Conservation (phyloP, 1,140 invertebrate species). For the Thaumatotibia leucotreta region DNA sequence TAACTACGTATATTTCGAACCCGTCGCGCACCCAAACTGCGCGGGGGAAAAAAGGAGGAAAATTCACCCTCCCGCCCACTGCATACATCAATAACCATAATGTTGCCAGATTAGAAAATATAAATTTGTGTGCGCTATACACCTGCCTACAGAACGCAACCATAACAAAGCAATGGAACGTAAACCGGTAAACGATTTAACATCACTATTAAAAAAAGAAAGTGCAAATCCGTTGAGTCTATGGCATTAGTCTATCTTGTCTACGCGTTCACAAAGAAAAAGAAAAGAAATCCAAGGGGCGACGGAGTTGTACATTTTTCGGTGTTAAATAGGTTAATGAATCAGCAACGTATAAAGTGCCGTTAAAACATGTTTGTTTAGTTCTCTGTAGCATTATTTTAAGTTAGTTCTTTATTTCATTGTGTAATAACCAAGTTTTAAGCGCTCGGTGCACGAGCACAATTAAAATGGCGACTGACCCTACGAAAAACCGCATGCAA, state of each 20-base stretch:
- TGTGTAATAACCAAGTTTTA: conserved; percentile 52
- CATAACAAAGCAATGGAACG: not conserved
- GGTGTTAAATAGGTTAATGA: conserved; percentile 63
- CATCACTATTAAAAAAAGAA: not conserved
- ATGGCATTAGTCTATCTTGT: conserved; percentile 7
- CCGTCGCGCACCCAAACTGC: conserved; percentile 8
- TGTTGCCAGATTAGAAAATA: not conserved
- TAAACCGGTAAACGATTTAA: not conserved
- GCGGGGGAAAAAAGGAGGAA: conserved; percentile 9
- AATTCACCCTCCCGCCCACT: conserved; percentile 15
- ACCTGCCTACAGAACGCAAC: not conserved
- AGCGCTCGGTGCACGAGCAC: conserved; percentile 48
- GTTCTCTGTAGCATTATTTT: conserved; percentile 56
- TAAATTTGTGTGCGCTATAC: not conserved
- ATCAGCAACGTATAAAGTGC: conserved; percentile 57
- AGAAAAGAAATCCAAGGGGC: conserved; percentile 49
- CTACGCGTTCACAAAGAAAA: conserved; percentile 18
- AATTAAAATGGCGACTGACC: conserved; percentile 87
- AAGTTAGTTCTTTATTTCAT: conserved; percentile 66
- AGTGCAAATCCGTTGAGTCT: not conserved
- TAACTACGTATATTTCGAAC: not conserved
- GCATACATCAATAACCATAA: conserved; percentile 13
- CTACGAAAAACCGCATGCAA: conserved; percentile 89
- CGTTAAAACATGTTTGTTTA: conserved; percentile 68
- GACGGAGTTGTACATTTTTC: conserved; percentile 66